Conservation (phyloP, 2,797 vertebrate species). For the Muscicapa striata region DNA sequence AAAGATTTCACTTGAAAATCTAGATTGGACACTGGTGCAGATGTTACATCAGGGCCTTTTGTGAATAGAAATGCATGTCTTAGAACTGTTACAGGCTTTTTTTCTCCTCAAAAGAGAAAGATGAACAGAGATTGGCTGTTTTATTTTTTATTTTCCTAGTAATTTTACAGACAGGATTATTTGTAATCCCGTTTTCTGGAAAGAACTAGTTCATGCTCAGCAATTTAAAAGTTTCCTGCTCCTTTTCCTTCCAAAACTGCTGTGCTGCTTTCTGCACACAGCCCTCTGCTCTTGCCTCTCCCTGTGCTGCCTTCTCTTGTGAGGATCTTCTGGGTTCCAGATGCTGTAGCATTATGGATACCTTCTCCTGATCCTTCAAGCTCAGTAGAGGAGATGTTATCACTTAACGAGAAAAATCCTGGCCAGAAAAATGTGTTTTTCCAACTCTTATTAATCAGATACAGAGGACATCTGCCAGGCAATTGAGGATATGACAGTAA, state of each 20-base stretch:
- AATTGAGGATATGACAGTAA: background rate
- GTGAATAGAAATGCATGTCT: constrained; percentile 10
- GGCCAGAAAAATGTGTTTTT: background rate
- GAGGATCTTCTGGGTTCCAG: background rate
- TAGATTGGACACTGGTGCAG: background rate
- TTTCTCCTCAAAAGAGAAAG: constrained; percentile 11
- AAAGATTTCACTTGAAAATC: constrained; percentile 40
- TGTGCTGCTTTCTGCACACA: background rate
- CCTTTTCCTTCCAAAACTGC: background rate
- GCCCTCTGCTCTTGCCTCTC: background rate
- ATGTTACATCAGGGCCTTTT: constrained; percentile 11
- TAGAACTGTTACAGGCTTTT: constrained; percentile 1
- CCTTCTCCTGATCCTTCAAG: background rate
- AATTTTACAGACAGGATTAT: constrained; percentile 58
- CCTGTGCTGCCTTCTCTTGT: background rate
- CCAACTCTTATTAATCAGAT: background rate
- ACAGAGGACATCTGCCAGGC: background rate
- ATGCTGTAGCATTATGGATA: background rate
- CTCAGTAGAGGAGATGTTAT: background rate
- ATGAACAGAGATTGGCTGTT: constrained; percentile 20
- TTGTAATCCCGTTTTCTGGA: constrained; percentile 59
- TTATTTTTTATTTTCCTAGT: constrained; percentile 6
- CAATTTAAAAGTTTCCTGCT: constrained; percentile 15
- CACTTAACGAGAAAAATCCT: background rate
- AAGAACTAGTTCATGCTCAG: background rate